Evolutionary conservation across 92 coral and sea anemone genomes (phyloP).

Genomic region (Phenganax stokvisi): DNA sequence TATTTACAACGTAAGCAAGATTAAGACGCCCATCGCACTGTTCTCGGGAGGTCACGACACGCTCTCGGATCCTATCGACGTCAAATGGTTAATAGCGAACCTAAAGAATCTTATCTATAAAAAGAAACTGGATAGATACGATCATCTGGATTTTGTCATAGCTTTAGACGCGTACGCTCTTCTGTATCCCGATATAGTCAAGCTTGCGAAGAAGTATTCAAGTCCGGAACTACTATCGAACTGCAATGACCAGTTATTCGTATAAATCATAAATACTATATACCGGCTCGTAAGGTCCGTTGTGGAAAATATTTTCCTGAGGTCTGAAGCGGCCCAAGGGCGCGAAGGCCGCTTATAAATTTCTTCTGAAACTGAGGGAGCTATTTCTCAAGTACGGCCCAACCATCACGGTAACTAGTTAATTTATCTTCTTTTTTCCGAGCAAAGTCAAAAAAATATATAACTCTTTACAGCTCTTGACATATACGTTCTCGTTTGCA

Average conservation of each 20-base stretch:
- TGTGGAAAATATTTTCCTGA: too few species aligned
- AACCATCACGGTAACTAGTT: too few species aligned
- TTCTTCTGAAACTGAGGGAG: too few species aligned
- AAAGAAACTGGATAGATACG: constrained; percentile 64
- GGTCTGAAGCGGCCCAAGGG: too few species aligned
- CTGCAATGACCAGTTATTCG: background rate
- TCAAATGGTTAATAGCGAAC: constrained; percentile 48
- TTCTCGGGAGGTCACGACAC: constrained; percentile 86
- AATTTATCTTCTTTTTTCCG: too few species aligned
- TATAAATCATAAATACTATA: too few species aligned
- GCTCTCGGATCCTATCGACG: constrained; percentile 79
- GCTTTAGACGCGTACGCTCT: constrained; percentile 62
- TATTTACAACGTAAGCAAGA: constrained; percentile 55
- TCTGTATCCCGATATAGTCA: constrained; percentile 47
- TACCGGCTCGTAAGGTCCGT: too few species aligned
- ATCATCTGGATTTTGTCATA: constrained; percentile 70
- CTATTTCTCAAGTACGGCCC: too few species aligned
- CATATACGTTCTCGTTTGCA: too few species aligned
- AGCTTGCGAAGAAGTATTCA: constrained; percentile 22
- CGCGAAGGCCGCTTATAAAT: too few species aligned
- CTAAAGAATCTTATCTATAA: constrained; percentile 56
- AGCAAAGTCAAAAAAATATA: too few species aligned
- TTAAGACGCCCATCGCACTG: constrained; percentile 64
- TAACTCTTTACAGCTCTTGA: too few species aligned
- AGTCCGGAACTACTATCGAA: background rate